These are phyloP conservation scores for Sebastes schlegelii DNA, from an alignment of 2,113 vertebrate genomes.

Conservation along the genomic window DNA sequence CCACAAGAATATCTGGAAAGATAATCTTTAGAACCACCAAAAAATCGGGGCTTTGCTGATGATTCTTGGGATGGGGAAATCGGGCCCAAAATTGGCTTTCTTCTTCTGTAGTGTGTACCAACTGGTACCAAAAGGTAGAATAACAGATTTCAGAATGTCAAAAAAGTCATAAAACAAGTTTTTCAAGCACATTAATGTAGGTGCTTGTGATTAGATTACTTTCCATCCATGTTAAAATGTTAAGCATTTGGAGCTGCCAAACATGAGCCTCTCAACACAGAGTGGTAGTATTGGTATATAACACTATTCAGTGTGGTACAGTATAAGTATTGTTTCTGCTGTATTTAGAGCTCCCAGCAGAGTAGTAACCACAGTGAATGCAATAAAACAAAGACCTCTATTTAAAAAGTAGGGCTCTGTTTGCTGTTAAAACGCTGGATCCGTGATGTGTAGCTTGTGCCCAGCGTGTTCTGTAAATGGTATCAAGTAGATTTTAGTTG, in stretches of 20 bases:
- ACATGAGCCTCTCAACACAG: conserved; percentile 21
- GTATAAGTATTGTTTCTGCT: conserved; percentile 72
- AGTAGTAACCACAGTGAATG: conserved; percentile 67
- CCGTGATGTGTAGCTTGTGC: conserved; percentile 36
- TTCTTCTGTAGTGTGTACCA: no score
- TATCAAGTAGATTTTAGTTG: conserved; percentile 58
- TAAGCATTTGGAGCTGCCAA: conserved; percentile 44
- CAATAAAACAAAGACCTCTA: conserved; percentile 75
- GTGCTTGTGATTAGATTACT: neutral
- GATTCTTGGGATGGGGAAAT: no score
- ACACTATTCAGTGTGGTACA: conserved; percentile 62
- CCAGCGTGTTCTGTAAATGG: conserved; percentile 55
- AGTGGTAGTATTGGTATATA: conserved; percentile 33
- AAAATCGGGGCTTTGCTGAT: no score
- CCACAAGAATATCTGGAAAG: no score
- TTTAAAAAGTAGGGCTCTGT: conserved; percentile 62
- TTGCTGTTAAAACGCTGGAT: conserved; percentile 68
- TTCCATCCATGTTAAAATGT: conserved; percentile 33
- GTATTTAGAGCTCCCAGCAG: conserved; percentile 71
- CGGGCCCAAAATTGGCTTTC: no score
- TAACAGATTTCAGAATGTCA: conserved; percentile 1
- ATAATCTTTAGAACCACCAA: no score
- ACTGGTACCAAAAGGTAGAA: conserved; percentile 1
- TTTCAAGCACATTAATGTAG: neutral
- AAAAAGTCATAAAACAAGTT: conserved; percentile 17